A percentile compares a stretch with the other conserved stretches of the same genome.
These are phyloP conservation scores for Lepidocyrtinus sp. DNA, from an alignment of 2,888 invertebrate species.

Conservation along the genomic window DNA sequence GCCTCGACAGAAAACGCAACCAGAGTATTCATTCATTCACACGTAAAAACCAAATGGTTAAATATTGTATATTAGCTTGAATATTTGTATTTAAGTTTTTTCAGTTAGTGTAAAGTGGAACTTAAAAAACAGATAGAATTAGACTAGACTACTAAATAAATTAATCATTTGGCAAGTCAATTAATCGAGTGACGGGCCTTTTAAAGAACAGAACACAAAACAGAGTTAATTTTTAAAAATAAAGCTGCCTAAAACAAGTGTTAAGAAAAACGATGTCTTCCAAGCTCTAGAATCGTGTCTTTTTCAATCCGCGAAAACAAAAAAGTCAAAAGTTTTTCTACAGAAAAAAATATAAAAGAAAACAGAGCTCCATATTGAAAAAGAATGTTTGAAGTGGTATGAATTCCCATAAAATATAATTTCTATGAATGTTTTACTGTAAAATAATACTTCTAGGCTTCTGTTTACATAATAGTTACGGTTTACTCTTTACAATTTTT, in stretches of 20 bases:
- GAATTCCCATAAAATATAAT: too few relatives aligned
- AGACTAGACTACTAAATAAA: background rate
- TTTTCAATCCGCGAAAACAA: constrained; percentile 9
- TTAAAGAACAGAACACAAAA: background rate
- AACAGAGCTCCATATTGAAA: background rate
- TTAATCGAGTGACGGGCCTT: background rate
- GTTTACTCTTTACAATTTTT: too few relatives aligned
- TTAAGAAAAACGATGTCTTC: constrained; percentile 46
- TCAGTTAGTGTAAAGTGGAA: too few relatives aligned
- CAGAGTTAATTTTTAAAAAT: constrained; percentile 5
- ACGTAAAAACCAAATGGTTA: background rate
- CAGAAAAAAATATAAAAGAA: background rate
- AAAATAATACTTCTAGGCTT: too few relatives aligned
- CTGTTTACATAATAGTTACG: too few relatives aligned
- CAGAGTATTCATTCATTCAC: constrained; percentile 3
- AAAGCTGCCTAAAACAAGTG: background rate
- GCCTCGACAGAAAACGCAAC: background rate
- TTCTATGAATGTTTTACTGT: too few relatives aligned
- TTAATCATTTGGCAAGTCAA: background rate
- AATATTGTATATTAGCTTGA: too few relatives aligned
- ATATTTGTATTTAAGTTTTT: too few relatives aligned
- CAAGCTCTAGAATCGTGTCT: constrained; percentile 60
- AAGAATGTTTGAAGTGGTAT: too few relatives aligned
- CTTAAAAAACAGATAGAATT: too few relatives aligned
- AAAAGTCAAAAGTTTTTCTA: constrained; percentile 2